Base-by-base conservation (phyloP, 2,888 invertebrate species). In the Aspidiotus rigidus region DNA sequence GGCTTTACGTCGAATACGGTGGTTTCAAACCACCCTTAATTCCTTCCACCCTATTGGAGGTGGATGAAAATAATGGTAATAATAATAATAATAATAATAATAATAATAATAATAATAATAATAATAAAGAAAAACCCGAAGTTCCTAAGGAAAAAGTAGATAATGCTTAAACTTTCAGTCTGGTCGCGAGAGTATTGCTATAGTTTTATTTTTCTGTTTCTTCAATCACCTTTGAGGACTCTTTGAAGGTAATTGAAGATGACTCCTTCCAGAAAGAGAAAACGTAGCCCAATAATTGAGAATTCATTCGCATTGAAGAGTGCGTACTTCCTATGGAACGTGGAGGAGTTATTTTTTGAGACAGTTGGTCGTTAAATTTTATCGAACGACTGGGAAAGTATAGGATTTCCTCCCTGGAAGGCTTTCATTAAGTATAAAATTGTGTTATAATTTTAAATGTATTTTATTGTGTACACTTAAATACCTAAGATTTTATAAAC, bases 21-120 rank as follows among this genome's bases (percentile, higher is more conserved):
- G 87, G 90, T 0, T 91, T 91, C 74, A 88, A 87, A 74, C 90
- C 91, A 0, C 91, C 90, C 0, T 77, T 91, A 74, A 83, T 88
- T 71, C 91, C 91, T 0, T 91, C 91, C 0, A 81, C 87, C 7
- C 88, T 90, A 77, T 86, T 90, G 10, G 89, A 89, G 75, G 85
- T 89, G 72, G 83, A 87, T 17, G 71, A 71, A 41, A 57, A 39
- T 7, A 54, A 41, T 49, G 62, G 62, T 61, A 62, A 28, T 28
- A 28, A 28, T 28, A 28, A 28, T 28, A 28, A 28, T 28, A 28
- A 28, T 28, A 28, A 28, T 28, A 28, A 28, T 28, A 28, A 28
- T 28, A 28, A 28, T 28, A 28, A 28, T 13, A 57, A 39, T 7
- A 54, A 41, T 49, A 57, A 62, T 61, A 62, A 28, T 28, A 28